Conservation (phyloP, 1,140 invertebrate species). For the Luehdorfia chinensis region DNA sequence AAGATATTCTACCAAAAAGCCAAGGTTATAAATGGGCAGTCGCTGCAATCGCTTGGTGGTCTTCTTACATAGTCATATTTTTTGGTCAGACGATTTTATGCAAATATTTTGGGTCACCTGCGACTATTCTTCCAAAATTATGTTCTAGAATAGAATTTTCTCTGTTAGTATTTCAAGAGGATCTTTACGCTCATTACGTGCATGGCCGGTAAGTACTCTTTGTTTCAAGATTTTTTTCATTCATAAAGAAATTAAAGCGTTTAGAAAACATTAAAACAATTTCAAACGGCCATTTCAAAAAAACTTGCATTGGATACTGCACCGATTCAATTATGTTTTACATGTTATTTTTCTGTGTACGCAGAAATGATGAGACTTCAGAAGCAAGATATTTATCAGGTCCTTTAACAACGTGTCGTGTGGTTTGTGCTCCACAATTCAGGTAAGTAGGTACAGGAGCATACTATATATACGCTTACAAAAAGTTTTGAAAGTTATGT, state of each 20-base stretch:
- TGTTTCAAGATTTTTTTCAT: too few species aligned
- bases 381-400: conserved; percentile 40
- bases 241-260: too few species aligned
- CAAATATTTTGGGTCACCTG: conserved; percentile 27
- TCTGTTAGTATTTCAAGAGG: conserved; percentile 56
- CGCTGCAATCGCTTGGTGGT: conserved; percentile 40
- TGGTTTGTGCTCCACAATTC: conserved; percentile 50
- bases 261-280: too few species aligned
- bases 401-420: conserved; percentile 43
- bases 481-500: not conserved
- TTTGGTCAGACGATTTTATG: conserved; percentile 22
- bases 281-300: too few species aligned
- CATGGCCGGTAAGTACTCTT: conserved; percentile 50
- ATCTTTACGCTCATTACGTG: conserved; percentile 60
- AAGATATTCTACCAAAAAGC: conserved; percentile 32
- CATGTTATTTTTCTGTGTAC: conserved; percentile 16
- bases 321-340: too few species aligned
- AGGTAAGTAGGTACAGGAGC: too few species aligned
- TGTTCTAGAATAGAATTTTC: conserved; percentile 47
- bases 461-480: not conserved
- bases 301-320: too few species aligned
- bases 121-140: conserved; percentile 27
- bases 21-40: conserved; percentile 46
- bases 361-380: conserved; percentile 43
- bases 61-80: conserved; percentile 34